Percentiles rank a stretch among this genome's conserved stretches.
phyloP scores from a whole-genome alignment of 2,113 vertebrate species.

The Crocuta crocuta region DNA sequence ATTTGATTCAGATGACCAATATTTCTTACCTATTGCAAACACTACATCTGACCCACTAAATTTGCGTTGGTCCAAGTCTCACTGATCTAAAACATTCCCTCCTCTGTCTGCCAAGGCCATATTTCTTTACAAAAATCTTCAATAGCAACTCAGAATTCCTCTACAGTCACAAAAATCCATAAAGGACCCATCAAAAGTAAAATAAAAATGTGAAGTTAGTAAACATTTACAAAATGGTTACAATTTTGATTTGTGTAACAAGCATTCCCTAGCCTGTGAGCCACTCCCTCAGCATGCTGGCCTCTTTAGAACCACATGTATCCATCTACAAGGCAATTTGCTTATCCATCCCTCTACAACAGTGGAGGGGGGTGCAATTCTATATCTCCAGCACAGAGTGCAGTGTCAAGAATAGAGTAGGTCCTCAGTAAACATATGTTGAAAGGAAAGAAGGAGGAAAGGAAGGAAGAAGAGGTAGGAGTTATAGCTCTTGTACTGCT shows the following conservation, averaged over 20 bases:
- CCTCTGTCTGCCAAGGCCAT: background rate
- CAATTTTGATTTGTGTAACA: background rate
- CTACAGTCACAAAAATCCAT: constrained; percentile 3
- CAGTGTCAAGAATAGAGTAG: background rate
- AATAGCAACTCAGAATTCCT: background rate
- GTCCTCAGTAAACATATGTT: background rate
- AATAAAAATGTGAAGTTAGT: background rate
- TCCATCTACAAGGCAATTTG: background rate
- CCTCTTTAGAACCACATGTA: background rate
- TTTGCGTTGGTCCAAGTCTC: background rate
- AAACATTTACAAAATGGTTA: background rate
- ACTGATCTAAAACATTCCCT: constrained; percentile 2
- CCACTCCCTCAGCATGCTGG: background rate
- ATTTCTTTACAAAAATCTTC: constrained; percentile 43
- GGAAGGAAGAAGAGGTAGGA: background rate
- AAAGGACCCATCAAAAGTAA: constrained; percentile 37
- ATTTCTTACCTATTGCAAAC: background rate
- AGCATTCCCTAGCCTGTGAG: background rate
- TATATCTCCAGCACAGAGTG: background rate
- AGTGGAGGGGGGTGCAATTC: background rate
- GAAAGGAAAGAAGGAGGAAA: background rate
- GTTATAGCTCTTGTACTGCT: background rate
- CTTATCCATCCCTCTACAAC: background rate
- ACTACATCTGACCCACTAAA: constrained; percentile 4
- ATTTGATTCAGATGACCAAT: background rate